These are phyloP conservation scores for Neostethus bicornis DNA, from an alignment of 2,797 vertebrate genomes.

Conservation along the genomic window DNA sequence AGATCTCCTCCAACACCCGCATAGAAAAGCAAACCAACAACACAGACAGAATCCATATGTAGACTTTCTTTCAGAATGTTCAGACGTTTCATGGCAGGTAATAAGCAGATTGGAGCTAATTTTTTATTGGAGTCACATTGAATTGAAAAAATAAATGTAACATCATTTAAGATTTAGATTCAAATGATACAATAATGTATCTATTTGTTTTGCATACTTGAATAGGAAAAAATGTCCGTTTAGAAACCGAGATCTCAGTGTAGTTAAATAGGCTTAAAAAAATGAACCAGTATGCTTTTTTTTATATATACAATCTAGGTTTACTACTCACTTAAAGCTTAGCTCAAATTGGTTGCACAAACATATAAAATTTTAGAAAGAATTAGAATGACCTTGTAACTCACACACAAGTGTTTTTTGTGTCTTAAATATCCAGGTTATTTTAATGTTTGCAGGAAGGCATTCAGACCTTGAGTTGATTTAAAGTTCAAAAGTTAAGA, in stretches of 20 bases:
- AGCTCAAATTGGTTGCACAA: too few relatives aligned
- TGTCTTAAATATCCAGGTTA: neutral
- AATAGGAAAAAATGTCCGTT: neutral
- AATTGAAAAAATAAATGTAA: neutral
- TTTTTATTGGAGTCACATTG: neutral
- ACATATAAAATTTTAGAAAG: too few relatives aligned
- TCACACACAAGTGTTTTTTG: neutral
- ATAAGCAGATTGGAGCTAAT: neutral
- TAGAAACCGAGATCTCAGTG: too few relatives aligned
- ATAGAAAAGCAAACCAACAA: neutral
- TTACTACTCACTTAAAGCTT: too few relatives aligned
- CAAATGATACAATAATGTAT: neutral
- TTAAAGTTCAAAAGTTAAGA: neutral
- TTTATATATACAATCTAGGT: neutral
- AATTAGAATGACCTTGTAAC: too few relatives aligned
- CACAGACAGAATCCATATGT: neutral
- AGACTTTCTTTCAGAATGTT: neutral
- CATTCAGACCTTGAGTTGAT: neutral
- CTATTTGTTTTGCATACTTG: neutral
- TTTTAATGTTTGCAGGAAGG: neutral
- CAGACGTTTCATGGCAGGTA: neutral
- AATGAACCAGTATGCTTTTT: neutral
- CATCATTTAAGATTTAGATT: neutral
- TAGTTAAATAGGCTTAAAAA: too few relatives aligned
- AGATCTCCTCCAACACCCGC: conserved; percentile 15